phyloP scores from a whole-genome alignment of 2,113 vertebrate genomes.

The Ploceus nigricollis region DNA sequence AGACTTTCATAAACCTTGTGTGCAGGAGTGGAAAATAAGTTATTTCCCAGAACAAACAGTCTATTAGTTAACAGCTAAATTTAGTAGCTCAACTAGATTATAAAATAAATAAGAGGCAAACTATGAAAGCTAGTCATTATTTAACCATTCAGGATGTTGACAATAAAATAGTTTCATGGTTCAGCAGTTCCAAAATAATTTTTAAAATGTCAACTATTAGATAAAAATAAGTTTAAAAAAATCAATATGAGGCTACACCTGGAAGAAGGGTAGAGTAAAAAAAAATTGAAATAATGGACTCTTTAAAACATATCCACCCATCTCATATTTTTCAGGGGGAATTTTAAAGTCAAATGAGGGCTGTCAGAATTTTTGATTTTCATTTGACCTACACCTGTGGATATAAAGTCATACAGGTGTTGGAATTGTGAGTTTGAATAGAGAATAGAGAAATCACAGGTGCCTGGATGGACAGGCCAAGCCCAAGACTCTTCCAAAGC shows the following conservation, averaged over 20 bases:
- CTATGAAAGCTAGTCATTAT: conserved; percentile 68
- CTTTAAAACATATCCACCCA: not conserved
- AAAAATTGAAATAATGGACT: conserved; percentile 45
- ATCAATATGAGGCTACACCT: conserved; percentile 1
- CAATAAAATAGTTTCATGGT: conserved; percentile 72
- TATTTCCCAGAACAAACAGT: conserved; percentile 68
- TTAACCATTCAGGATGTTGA: conserved; percentile 64
- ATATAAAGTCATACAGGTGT: not conserved
- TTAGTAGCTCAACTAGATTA: conserved; percentile 70
- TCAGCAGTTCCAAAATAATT: conserved; percentile 68
- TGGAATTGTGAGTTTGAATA: not conserved
- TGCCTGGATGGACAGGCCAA: not conserved
- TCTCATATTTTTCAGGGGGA: not conserved
- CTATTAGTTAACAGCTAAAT: conserved; percentile 70
- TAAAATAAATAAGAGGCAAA: conserved; percentile 71
- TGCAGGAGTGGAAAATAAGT: conserved; percentile 66
- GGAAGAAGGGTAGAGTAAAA: conserved; percentile 21
- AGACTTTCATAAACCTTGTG: conserved; percentile 67
- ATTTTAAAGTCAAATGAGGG: not conserved
- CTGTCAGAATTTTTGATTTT: not conserved
- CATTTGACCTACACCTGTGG: not conserved
- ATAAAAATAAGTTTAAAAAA: conserved; percentile 35
- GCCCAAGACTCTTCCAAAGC: not conserved
- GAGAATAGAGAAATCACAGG: not conserved
- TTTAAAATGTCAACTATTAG: conserved; percentile 62